These are phyloP conservation scores for Amorpha juglandis DNA, from an alignment of 2,888 invertebrate species.

Conservation along the genomic window DNA sequence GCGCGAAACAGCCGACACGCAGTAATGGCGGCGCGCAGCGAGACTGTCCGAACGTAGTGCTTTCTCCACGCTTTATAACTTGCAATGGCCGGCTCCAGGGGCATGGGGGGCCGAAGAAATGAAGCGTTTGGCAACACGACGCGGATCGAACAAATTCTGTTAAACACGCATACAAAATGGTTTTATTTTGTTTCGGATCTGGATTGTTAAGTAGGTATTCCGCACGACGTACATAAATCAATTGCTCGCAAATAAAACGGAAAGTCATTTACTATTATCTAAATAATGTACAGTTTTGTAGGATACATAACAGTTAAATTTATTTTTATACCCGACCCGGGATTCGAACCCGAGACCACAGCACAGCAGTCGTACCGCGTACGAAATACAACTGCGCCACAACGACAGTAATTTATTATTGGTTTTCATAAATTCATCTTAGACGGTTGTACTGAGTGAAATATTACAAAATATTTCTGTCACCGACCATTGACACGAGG, in stretches of 20 bases:
- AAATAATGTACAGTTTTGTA: slow-evolving; percentile 3
- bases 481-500: background rate
- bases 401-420: too few relatives aligned
- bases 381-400: too few relatives aligned
- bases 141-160: slow-evolving; percentile 48
- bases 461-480: slow-evolving; percentile 11
- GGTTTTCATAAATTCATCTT: background rate
- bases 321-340: too few relatives aligned
- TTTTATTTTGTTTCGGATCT: slow-evolving; percentile 53
- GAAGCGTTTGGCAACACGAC: slow-evolving; percentile 71
- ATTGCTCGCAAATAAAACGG: slow-evolving; percentile 30
- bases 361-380: too few relatives aligned
- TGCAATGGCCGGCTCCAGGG: slow-evolving; percentile 47
- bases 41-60: slow-evolving; percentile 68
- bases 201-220: slow-evolving; percentile 38
- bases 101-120: slow-evolving; percentile 70
- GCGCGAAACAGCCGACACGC: slow-evolving; percentile 59
- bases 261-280: slow-evolving; percentile 21
- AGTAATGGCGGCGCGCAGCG: slow-evolving; percentile 51
- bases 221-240: slow-evolving; percentile 35
- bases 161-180: slow-evolving; percentile 39
- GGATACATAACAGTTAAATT: background rate
- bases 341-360: too few relatives aligned
- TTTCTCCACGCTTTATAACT: slow-evolving; percentile 81
- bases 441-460: background rate